phyloP scores from a whole-genome alignment of 1,140 invertebrate genomes.

The Phocides pigmalion region DNA sequence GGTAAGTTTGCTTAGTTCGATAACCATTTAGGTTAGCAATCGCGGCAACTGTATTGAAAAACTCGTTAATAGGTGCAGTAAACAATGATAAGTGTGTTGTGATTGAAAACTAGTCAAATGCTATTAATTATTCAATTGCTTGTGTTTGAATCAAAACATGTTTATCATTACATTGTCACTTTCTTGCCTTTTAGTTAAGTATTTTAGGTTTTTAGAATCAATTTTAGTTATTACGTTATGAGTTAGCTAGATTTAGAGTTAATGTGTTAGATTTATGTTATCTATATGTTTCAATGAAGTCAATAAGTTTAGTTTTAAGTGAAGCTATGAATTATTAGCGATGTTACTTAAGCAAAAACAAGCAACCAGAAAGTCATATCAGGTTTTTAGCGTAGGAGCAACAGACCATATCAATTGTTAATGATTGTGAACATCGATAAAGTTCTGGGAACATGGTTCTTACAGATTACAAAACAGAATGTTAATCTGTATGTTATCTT shows the following conservation, averaged over 20 bases:
- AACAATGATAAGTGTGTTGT: slow-evolving; percentile 34
- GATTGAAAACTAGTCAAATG: slow-evolving; percentile 32
- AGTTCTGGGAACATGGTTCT: too few relatives aligned
- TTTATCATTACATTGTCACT: slow-evolving; percentile 26
- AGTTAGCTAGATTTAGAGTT: background rate
- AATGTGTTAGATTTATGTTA: background rate
- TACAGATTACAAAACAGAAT: too few relatives aligned
- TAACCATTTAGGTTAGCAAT: slow-evolving; percentile 25
- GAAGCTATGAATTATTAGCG: too few relatives aligned
- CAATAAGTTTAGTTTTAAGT: too few relatives aligned
- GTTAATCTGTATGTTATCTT: too few relatives aligned
- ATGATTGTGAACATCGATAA: too few relatives aligned
- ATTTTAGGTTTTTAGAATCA: background rate
- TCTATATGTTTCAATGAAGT: too few relatives aligned
- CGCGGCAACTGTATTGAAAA: slow-evolving; percentile 23
- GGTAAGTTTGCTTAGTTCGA: slow-evolving; percentile 14
- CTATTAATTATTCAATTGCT: slow-evolving; percentile 18
- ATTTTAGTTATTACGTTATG: background rate
- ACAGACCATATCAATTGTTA: too few relatives aligned
- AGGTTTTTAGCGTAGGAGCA: too few relatives aligned
- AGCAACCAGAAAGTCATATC: too few relatives aligned
- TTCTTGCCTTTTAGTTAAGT: slow-evolving; percentile 7
- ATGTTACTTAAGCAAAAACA: too few relatives aligned
- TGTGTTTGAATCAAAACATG: slow-evolving; percentile 25
- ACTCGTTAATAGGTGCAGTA: slow-evolving; percentile 14